Conservation (phyloP, 2,797 vertebrate genomes). For the Coregonus suidteri region DNA sequence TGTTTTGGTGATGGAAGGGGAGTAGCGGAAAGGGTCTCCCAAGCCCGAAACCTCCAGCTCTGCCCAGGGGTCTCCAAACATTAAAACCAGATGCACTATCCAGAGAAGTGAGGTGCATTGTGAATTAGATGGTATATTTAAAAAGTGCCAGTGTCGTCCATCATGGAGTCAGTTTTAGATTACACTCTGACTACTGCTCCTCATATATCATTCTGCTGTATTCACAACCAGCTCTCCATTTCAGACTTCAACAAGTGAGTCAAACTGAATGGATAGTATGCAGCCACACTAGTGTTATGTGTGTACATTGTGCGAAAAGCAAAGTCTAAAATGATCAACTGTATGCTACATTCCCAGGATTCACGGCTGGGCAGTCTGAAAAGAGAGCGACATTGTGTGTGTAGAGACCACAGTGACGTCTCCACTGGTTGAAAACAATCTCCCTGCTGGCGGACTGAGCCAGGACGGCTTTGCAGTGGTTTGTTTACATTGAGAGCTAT, state of each 20-base stretch:
- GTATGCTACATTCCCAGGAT: constrained; percentile 53
- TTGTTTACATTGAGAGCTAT: constrained; percentile 68
- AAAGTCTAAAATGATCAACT: constrained; percentile 59
- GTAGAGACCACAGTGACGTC: constrained; percentile 62
- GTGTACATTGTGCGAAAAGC: constrained; percentile 53
- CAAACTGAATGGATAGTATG: constrained; percentile 1
- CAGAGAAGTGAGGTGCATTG: constrained; percentile 47
- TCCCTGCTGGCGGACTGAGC: constrained; percentile 28
- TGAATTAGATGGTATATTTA: constrained; percentile 61
- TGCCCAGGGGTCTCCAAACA: constrained; percentile 57
- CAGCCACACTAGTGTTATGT: constrained; percentile 40
- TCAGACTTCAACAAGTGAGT: constrained; percentile 4
- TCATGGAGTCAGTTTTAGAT: constrained; percentile 56
- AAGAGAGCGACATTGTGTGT: constrained; percentile 43
- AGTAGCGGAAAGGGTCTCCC: constrained; percentile 29
- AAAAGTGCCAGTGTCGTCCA: constrained; percentile 62
- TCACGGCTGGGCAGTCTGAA: constrained; percentile 11
- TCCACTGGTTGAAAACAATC: constrained; percentile 56
- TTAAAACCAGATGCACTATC: constrained; percentile 73
- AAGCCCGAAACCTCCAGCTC: constrained; percentile 32
- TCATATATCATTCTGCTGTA: constrained; percentile 12
- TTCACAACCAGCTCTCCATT: constrained; percentile 26
- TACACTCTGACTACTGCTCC: constrained; percentile 22
- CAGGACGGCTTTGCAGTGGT: constrained; percentile 58
- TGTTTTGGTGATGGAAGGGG: constrained; percentile 35